These are phyloP conservation scores for Montipora capitata DNA, from an alignment of 92 coral and sea anemone genomes.

Conservation along the genomic window DNA sequence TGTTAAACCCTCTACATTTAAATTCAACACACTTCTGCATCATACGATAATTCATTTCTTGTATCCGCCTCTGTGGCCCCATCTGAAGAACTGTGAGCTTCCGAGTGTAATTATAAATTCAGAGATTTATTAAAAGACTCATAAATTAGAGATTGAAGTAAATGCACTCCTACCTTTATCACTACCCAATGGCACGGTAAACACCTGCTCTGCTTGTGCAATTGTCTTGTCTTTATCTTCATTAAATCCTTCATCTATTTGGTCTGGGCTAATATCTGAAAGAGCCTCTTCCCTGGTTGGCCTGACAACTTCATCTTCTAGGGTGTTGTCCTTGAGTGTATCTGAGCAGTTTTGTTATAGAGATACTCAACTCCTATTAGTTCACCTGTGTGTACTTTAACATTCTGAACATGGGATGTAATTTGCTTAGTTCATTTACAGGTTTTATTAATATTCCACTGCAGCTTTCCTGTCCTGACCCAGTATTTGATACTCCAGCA, in stretches of 20 bases:
- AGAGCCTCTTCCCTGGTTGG: slow-evolving; percentile 18
- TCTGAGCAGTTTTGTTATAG: slow-evolving; percentile 60
- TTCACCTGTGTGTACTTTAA: slow-evolving; percentile 67
- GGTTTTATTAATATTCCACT: slow-evolving; percentile 40
- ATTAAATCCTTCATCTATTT: slow-evolving; percentile 77
- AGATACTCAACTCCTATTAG: slow-evolving; percentile 72
- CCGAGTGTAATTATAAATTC: slow-evolving; percentile 45
- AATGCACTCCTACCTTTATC: slow-evolving; percentile 7
- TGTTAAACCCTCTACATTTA: not conserved
- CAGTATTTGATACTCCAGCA: slow-evolving; percentile 14
- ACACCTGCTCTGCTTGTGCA: slow-evolving; percentile 44
- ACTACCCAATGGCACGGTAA: slow-evolving; percentile 15
- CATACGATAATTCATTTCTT: slow-evolving; percentile 50
- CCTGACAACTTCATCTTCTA: slow-evolving; percentile 26
- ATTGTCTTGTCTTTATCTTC: slow-evolving; percentile 57
- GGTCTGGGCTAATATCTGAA: slow-evolving; percentile 53
- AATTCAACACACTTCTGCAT: slow-evolving; percentile 37
- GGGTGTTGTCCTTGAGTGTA: slow-evolving; percentile 7
- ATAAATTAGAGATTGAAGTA: not conserved
- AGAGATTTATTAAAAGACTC: not conserved
- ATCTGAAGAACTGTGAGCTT: slow-evolving; percentile 44
- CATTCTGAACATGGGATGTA: slow-evolving; percentile 19
- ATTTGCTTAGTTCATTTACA: slow-evolving; percentile 63
- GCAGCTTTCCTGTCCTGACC: slow-evolving; percentile 33
- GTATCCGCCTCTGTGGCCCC: slow-evolving; percentile 25